Conservation (phyloP, 2,888 invertebrate genomes). For the Eustalomyia histrio region DNA sequence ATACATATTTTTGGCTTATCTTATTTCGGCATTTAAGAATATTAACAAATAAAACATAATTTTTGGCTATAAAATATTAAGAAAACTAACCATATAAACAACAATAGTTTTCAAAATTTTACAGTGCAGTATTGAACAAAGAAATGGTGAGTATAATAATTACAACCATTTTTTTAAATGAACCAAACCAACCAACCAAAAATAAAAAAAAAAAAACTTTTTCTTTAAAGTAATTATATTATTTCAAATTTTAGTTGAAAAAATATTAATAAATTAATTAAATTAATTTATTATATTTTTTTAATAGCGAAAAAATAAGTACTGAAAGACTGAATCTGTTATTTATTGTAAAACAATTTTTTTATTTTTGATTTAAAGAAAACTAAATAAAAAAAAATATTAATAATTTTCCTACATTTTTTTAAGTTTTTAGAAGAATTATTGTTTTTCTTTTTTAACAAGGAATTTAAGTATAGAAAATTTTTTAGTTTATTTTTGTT, state of each 20-base stretch:
- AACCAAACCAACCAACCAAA: constrained; percentile 62
- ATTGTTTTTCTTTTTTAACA: constrained; percentile 43
- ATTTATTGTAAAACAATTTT: constrained; percentile 67
- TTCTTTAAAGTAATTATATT: constrained; percentile 23
- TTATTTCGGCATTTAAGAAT: constrained; percentile 72
- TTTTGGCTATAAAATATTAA: constrained; percentile 75
- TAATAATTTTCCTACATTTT: constrained; percentile 12
- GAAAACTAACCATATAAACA: constrained; percentile 65
- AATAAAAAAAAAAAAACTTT: constrained; percentile 54
- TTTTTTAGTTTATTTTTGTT: neutral
- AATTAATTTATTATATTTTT: constrained; percentile 74
- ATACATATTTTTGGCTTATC: constrained; percentile 58
- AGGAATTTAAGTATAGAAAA: constrained; percentile 28
- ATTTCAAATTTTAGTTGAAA: constrained; percentile 36
- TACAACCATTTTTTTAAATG: constrained; percentile 49
- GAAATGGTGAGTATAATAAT: constrained; percentile 53
- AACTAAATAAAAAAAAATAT: neutral
- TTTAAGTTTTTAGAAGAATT: constrained; percentile 44
- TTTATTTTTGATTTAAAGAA: constrained; percentile 17
- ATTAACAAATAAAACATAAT: constrained; percentile 38
- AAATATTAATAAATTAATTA: constrained; percentile 74
- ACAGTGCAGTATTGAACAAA: constrained; percentile 55
- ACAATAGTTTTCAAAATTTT: constrained; percentile 64
- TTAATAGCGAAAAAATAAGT: constrained; percentile 54
- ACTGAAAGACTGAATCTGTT: constrained; percentile 77